Evolutionary conservation across 2,888 invertebrate genomes (phyloP), one percentile per base, ranked within the genome.

Genomic region (Drosophila gaucha): DNA sequence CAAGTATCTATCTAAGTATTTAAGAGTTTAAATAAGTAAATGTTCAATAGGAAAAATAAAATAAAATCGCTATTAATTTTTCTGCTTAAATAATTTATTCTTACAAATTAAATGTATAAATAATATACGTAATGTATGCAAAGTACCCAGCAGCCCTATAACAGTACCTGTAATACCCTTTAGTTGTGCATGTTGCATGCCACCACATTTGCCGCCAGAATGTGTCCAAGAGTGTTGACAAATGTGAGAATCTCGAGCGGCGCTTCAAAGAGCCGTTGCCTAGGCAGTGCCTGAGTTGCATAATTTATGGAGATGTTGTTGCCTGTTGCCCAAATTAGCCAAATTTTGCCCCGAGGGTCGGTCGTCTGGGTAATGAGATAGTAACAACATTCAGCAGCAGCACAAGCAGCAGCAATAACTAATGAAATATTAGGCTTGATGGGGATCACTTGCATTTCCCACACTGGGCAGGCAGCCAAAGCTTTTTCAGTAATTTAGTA

Each of bases 231-330:
- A 57, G 60, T 57, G 70, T 49, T 71, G 87, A 85, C 88, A 87
- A 87, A 82, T 78, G 86, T 82, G 86, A 67, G 86, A 87, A 75
- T 70, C 64, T 39, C 50, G 20, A 39, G 80, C 82, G 87, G 88
- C 62, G 69, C 67, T 85, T 82, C 88, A 85, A 82, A 82, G 86
- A 44, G 59, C 47, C 33, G 28, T 24, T 47, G 31, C 8, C 39
- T 50, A 6, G 8, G 22, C 38, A 18, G 31, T 39, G 43, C 43
- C 66, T 18, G 44, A 6, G 44, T 80, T 88, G 80, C 80, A 86
- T 80, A 86, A 83, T 83, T 74, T 76, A 74, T 73, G 76, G 78
- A 73, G 64, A 30, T 60, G 54, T 22, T 54, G 52, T 28, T 24
- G 51, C 46, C 26, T 52, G 46, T 55, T 60, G 64, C 60, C 60